Conservation (phyloP, 2,888 invertebrate genomes). For the Hypomecis atomaria region DNA sequence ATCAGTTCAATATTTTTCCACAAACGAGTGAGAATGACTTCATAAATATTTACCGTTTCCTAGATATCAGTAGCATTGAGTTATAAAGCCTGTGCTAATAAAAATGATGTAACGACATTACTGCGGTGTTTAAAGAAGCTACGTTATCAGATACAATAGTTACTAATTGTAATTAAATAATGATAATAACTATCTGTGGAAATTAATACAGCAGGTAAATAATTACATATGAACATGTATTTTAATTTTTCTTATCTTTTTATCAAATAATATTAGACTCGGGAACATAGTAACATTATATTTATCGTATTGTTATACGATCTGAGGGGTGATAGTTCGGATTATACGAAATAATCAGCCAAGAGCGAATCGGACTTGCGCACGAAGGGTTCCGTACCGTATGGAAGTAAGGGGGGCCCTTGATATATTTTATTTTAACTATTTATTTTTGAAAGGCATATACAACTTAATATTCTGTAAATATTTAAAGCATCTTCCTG, state of each 20-base stretch:
- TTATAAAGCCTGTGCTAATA: conserved; percentile 4
- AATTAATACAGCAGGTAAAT: background rate
- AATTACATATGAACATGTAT: no score
- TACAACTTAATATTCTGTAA: no score
- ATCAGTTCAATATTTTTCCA: background rate
- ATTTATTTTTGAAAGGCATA: no score
- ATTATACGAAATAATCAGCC: no score
- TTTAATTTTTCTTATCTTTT: no score
- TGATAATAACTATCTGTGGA: conserved; percentile 3
- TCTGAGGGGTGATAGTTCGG: no score
- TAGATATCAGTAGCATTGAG: background rate
- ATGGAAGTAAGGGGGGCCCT: no score
- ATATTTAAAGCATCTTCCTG: no score
- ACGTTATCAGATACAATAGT: conserved; percentile 1
- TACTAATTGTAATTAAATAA: conserved; percentile 10
- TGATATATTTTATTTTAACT: no score
- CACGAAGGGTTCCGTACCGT: no score
- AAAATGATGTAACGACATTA: conserved; percentile 1
- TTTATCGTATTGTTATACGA: no score
- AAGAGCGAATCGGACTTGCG: no score
- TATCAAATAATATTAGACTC: background rate
- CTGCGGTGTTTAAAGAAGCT: conserved; percentile 4
- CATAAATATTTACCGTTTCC: conserved; percentile 1
- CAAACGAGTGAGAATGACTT: background rate
- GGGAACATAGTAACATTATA: background rate